Evolutionary conservation across 1,140 invertebrate genomes (phyloP).

Genomic region (Bicyclus anynana): DNA sequence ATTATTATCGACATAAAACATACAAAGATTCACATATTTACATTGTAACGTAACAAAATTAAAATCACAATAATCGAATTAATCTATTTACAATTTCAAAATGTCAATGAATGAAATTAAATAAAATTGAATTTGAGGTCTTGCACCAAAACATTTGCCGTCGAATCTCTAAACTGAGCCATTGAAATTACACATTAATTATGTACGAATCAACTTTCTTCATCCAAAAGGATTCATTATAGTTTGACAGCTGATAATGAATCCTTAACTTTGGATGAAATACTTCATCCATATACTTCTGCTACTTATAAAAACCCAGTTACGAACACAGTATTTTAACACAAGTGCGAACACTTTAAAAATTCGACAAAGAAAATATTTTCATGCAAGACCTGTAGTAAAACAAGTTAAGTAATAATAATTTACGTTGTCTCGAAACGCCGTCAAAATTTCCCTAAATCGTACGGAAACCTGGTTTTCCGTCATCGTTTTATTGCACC

Average conservation of each 20-base stretch:
- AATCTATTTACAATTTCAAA: constrained; percentile 54
- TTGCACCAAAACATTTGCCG: neutral
- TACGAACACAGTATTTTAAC: neutral
- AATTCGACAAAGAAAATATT: neutral
- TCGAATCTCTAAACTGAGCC: too few species aligned
- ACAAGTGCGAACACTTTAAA: too few species aligned
- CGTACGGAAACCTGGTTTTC: constrained; percentile 8
- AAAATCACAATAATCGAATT: constrained; percentile 52
- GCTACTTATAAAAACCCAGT: neutral
- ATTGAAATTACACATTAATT: too few species aligned
- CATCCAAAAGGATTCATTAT: too few species aligned
- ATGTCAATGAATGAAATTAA: constrained; percentile 32
- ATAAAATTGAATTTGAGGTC: constrained; percentile 17
- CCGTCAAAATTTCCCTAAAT: neutral
- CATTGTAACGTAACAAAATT: constrained; percentile 55
- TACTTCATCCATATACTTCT: neutral
- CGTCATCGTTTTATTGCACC: constrained; percentile 19
- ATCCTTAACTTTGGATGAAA: neutral
- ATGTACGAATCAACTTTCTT: too few species aligned
- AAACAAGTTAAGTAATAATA: neutral
- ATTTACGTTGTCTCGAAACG: neutral
- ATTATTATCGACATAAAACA: constrained; percentile 48
- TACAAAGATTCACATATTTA: constrained; percentile 68
- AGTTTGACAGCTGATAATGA: too few species aligned
- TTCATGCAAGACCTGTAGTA: neutral